phyloP scores from a whole-genome alignment of 2,888 invertebrate genomes.

The Blastobasis lacticolella region DNA sequence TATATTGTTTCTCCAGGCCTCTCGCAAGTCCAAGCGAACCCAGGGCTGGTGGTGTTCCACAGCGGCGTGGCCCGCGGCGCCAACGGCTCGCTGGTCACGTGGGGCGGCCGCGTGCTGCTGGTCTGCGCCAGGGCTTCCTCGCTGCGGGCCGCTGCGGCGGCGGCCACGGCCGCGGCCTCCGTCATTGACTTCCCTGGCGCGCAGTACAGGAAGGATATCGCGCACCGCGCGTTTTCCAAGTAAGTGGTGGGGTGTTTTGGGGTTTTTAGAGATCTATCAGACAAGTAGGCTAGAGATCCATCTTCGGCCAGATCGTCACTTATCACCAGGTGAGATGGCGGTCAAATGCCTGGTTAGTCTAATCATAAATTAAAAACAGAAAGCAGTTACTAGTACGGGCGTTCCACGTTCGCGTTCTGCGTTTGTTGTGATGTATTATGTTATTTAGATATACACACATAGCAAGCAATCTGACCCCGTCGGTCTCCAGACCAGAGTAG shows the following conservation, averaged over 20 bases:
- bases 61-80: slow-evolving; percentile 83
- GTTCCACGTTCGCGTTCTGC: no score
- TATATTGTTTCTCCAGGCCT: slow-evolving; percentile 58
- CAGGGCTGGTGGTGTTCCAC: slow-evolving; percentile 83
- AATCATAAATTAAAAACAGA: no score
- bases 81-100: slow-evolving; percentile 80
- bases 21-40: slow-evolving; percentile 62
- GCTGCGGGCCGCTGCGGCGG: slow-evolving; percentile 81
- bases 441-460: no score
- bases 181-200: slow-evolving; percentile 87
- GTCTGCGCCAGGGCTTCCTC: slow-evolving; percentile 80
- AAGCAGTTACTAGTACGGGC: no score
- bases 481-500: no score
- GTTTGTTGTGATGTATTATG: no score
- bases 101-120: slow-evolving; percentile 92
- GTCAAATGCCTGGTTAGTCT: no score
- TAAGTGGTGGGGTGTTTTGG: slow-evolving; percentile 35
- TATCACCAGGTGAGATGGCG: no score
- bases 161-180: slow-evolving; percentile 82
- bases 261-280: neutral
- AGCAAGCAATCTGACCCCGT: no score
- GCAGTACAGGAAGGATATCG: slow-evolving; percentile 93
- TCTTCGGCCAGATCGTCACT: no score
- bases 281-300: no score
- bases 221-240: slow-evolving; percentile 88